Conservation (phyloP, 2,888 invertebrate species). For the Trissoscelio sp. region DNA sequence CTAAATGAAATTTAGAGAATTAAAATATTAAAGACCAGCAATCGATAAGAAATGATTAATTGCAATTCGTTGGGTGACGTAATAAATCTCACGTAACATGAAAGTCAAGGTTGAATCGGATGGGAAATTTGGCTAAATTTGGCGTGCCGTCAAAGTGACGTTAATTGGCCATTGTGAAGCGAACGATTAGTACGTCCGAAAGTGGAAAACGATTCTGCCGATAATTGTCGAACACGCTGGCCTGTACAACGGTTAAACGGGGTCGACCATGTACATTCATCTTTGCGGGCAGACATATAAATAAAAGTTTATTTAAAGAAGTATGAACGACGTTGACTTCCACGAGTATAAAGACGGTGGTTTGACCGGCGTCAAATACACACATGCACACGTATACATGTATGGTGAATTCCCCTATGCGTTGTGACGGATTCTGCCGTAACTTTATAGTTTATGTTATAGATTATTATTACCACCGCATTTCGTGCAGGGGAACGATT, state of each 20-base stretch:
- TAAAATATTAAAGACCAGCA: neutral
- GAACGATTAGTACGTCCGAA: slow-evolving; percentile 48
- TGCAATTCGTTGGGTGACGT: slow-evolving; percentile 9
- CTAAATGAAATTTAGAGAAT: neutral
- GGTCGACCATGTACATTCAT: slow-evolving; percentile 78
- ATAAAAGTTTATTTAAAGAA: slow-evolving; percentile 83
- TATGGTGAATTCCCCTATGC: slow-evolving; percentile 25
- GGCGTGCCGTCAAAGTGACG: slow-evolving; percentile 55
- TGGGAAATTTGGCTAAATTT: slow-evolving; percentile 57
- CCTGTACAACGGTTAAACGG: slow-evolving; percentile 59
- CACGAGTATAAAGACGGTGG: slow-evolving; percentile 60
- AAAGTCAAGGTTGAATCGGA: slow-evolving; percentile 58
- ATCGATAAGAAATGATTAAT: slow-evolving; percentile 18
- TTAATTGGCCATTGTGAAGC: slow-evolving; percentile 64
- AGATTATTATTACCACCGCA: slow-evolving; percentile 82
- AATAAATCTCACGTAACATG: slow-evolving; percentile 35
- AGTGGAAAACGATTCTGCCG: slow-evolving; percentile 56
- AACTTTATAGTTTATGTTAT: slow-evolving; percentile 81
- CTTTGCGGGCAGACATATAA: slow-evolving; percentile 80
- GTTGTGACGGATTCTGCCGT: neutral
- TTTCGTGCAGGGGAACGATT: slow-evolving; percentile 75
- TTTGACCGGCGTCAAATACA: slow-evolving; percentile 67
- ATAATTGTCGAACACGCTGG: slow-evolving; percentile 58
- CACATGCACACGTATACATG: neutral
- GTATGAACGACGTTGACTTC: slow-evolving; percentile 77